These are phyloP conservation scores for Gastracanthus pulcherrimus DNA, from an alignment of 2,888 invertebrate genomes.

Conservation along the genomic window DNA sequence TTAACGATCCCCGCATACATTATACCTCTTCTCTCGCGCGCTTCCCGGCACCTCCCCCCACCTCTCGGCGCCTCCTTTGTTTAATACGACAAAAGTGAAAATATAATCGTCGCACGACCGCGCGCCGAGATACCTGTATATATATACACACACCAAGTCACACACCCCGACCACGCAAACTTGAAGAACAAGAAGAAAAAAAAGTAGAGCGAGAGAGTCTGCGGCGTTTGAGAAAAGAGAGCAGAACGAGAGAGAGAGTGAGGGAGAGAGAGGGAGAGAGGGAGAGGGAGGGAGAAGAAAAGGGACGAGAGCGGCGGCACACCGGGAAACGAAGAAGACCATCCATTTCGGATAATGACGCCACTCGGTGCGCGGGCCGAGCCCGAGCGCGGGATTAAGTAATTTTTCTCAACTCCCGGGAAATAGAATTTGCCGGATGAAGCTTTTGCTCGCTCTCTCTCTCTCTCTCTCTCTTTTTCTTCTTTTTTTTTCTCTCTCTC, in stretches of 20 bases:
- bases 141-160: no score
- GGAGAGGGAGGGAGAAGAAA: not conserved
- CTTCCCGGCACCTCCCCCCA: not conserved
- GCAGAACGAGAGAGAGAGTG: no score
- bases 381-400: slow-evolving; percentile 63
- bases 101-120: not conserved
- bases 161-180: not conserved
- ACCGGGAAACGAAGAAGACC: slow-evolving; percentile 58
- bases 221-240: not conserved
- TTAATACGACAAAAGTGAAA: slow-evolving; percentile 47
- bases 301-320: slow-evolving; percentile 45
- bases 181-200: not conserved
- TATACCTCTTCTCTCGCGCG: not conserved
- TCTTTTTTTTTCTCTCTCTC: not conserved
- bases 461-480: not conserved
- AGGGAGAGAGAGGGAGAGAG: not conserved
- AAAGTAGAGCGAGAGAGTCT: slow-evolving; percentile 43
- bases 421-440: slow-evolving; percentile 59
- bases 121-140: no score
- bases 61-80: not conserved
- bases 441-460: slow-evolving; percentile 17
- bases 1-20: slow-evolving; percentile 19
- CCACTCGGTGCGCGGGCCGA: slow-evolving; percentile 60
- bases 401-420: slow-evolving; percentile 65
- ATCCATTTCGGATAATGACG: slow-evolving; percentile 66